phyloP scores from a whole-genome alignment of 2,113 vertebrate species.

The Rutilus rutilus region DNA sequence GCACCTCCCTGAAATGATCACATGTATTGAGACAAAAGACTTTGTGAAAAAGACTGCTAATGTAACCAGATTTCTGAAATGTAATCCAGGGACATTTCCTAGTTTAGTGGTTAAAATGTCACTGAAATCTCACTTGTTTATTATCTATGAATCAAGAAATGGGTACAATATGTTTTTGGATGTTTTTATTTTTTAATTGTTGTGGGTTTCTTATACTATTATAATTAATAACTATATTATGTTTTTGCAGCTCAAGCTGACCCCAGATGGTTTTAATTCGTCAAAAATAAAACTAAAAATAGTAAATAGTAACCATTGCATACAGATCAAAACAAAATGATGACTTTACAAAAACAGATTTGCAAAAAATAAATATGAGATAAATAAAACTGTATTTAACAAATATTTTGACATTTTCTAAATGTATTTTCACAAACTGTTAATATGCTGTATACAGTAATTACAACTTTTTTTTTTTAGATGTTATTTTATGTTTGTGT shows the following conservation, averaged over 20 bases:
- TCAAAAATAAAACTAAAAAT: background rate
- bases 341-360: background rate
- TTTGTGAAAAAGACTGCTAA: background rate
- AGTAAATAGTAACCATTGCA: background rate
- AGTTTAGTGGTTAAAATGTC: background rate
- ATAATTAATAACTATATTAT: background rate
- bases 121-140: background rate
- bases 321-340: background rate
- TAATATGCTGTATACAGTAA: background rate
- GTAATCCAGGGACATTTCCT: background rate
- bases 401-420: background rate
- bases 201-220: background rate
- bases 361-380: background rate
- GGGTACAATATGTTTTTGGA: background rate
- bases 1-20: background rate
- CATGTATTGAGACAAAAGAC: background rate
- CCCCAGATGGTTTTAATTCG: background rate
- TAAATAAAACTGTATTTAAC: background rate
- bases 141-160: background rate
- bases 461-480: background rate
- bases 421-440: background rate
- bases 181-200: background rate
- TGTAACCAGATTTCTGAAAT: background rate
- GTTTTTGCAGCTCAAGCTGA: background rate
- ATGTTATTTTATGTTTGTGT: background rate